Evolutionary conservation across 2,888 invertebrate species (phyloP).

Genomic region (Balanococcus diminutus): DNA sequence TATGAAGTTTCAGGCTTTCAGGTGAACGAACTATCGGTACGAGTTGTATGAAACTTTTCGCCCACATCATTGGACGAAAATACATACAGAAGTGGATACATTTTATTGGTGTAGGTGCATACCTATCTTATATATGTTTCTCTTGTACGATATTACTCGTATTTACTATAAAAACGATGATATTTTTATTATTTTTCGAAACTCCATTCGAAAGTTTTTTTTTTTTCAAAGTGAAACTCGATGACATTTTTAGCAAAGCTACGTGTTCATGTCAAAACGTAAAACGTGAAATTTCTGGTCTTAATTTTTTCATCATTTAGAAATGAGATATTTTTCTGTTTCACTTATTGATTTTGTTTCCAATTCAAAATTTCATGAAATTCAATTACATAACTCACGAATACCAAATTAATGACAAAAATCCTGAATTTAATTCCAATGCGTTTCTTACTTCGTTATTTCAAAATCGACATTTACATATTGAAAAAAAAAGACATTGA

Average conservation of each 20-base stretch:
- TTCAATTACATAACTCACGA: too few relatives aligned
- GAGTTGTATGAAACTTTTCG: background rate
- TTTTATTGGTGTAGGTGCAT: background rate
- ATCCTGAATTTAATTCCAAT: background rate
- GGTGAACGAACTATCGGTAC: background rate
- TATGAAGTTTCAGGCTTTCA: background rate
- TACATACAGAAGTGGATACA: background rate
- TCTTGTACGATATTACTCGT: background rate
- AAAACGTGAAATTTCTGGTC: too few relatives aligned
- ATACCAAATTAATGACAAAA: too few relatives aligned
- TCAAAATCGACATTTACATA: background rate
- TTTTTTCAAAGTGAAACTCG: background rate
- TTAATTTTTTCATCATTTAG: background rate
- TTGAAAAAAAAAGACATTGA: background rate
- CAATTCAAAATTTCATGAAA: too few relatives aligned
- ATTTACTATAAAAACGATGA: background rate
- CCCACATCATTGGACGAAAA: background rate
- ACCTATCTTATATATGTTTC: background rate
- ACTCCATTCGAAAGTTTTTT: background rate
- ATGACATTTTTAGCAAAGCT: background rate
- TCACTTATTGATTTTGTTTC: background rate
- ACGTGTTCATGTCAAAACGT: background rate
- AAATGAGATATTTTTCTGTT: background rate
- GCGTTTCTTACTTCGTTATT: background rate
- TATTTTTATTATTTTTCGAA: background rate